Base-by-base conservation (phyloP, 2,888 invertebrate species). In the Empis livida region DNA sequence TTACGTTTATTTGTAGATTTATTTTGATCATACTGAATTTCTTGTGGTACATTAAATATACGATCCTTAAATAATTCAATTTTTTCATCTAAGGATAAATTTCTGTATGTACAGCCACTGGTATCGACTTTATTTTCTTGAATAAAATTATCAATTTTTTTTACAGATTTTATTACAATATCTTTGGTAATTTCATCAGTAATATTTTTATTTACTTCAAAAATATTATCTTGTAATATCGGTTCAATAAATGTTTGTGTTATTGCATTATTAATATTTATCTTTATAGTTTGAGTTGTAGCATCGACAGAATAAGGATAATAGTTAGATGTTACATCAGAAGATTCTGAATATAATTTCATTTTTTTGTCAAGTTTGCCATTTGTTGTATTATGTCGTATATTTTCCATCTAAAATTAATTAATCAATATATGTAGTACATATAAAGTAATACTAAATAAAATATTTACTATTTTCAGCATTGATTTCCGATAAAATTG, bases 401-500 rank as follows among this genome's bases (percentile, higher is more conserved):
- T 20, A 48, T 1, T 2, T n/a, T 5, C 2, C 8, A 10, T 14
- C 16, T 9, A 9, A 3, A 41, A 16, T 15, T 30, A 30, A 20
- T 20, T 8, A 27, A 27, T 27, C 23, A 27, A 27, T 27, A 27
- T 27, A 27, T 5, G 8, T 27, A 27, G 5, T 27, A 27, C 2
- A 27, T 8, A 27, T 27, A 2, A 27, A 14, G 16, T 43, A 13
- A n/a, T n/a, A n/a, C n/a, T n/a, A n/a, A n/a, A n/a, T n/a, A n/a
- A n/a, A 20, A 43, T 15, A 54, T 54, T 54, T 58, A 66, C 65
- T 53, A 61, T 64, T 52, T 64, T 61, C 4, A 66, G 50, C 64
- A 67, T 67, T 27, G 56, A 51, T 14, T 61, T 57, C 42, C 65
- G 61, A 51, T 66, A 66, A 2, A 62, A 47, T 16, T 59, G 60